Evolutionary conservation across 2,113 vertebrate species (phyloP).

Genomic region (Anseranas semipalmata): DNA sequence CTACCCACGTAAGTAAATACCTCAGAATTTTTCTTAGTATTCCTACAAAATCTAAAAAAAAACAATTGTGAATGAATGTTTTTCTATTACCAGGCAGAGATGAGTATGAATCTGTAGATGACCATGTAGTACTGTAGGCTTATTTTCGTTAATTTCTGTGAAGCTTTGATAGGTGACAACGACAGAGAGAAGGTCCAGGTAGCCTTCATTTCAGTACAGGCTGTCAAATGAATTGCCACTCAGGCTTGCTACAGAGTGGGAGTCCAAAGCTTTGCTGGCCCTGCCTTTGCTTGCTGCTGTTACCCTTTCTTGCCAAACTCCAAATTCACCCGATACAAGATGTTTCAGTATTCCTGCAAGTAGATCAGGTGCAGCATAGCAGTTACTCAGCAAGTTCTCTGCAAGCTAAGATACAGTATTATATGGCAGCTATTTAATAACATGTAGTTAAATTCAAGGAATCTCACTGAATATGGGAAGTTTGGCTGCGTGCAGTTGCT

Average conservation of each 20-base stretch:
- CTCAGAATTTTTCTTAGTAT: background rate
- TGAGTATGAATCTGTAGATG: fast-evolving
- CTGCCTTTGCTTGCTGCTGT: background rate
- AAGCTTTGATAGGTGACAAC: fast-evolving
- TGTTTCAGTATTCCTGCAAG: background rate
- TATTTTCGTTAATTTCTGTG: background rate
- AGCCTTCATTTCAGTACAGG: background rate
- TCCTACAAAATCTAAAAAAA: background rate
- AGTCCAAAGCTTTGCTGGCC: background rate
- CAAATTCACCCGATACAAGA: background rate
- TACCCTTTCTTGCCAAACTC: no score
- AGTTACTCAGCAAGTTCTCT: background rate
- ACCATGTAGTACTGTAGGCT: background rate
- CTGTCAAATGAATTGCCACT: background rate
- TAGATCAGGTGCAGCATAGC: background rate
- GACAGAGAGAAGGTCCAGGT: background rate
- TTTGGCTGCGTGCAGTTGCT: background rate
- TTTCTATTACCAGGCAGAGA: background rate
- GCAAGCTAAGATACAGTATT: background rate
- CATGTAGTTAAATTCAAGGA: background rate
- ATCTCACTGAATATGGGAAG: background rate
- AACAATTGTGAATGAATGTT: background rate
- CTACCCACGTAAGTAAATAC: background rate
- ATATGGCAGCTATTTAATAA: background rate
- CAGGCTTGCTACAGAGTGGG: background rate